phyloP scores from a whole-genome alignment of 2,113 vertebrate species.

The Cercocebus atys region DNA sequence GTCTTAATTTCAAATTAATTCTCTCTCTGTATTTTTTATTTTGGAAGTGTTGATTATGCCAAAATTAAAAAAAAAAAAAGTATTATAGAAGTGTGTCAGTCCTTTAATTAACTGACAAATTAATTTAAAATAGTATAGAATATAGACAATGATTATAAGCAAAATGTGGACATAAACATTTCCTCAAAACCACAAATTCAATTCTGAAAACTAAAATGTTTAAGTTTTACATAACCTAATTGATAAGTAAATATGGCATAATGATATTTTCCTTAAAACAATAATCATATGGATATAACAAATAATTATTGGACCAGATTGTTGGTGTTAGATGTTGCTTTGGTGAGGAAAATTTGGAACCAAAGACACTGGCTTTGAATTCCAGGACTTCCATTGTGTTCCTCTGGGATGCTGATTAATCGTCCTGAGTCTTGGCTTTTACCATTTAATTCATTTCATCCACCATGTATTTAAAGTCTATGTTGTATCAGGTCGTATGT shows the following conservation, averaged over 20 bases:
- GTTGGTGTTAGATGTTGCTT: not conserved
- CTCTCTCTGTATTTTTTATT: not conserved
- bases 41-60: not conserved
- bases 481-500: not conserved
- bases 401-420: not conserved
- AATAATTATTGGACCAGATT: not conserved
- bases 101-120: not conserved
- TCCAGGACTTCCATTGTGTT: not conserved
- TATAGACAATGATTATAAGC: not conserved
- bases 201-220: not conserved
- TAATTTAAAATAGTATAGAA: too few relatives aligned
- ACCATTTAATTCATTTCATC: not conserved
- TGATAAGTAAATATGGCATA: not conserved
- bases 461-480: not conserved
- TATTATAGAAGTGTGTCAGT: not conserved
- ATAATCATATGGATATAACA: not conserved
- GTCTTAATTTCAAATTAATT: conserved; percentile 4
- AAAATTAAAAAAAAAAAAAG: not conserved
- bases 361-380: not conserved
- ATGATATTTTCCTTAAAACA: not conserved
- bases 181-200: not conserved
- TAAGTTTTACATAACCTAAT: not conserved
- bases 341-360: not conserved
- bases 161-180: not conserved
- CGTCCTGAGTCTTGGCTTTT: not conserved